Conservation (phyloP, 1,140 invertebrate genomes). For the Orchestia grillus region DNA sequence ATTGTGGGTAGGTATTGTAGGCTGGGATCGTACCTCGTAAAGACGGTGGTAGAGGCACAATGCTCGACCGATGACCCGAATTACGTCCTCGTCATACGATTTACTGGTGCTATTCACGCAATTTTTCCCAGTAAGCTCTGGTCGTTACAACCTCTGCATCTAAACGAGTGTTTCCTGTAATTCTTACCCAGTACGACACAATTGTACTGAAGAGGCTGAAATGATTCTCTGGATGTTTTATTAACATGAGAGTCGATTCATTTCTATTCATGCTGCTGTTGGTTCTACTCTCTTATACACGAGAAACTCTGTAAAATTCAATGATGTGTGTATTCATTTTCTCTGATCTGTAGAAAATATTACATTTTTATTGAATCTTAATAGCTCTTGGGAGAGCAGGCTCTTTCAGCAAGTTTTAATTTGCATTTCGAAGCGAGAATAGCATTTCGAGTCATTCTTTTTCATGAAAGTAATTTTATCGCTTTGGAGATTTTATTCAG, state of each 20-base stretch:
- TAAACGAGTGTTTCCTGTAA: background rate
- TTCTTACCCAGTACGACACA: background rate
- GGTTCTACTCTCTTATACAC: background rate
- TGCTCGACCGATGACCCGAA: constrained; percentile 46
- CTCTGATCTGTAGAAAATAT: background rate
- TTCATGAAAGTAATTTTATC: background rate
- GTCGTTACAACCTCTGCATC: background rate
- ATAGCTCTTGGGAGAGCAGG: background rate
- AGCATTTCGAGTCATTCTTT: background rate
- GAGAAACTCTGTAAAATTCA: background rate
- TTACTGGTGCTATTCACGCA: constrained; percentile 14
- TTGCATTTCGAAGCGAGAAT: background rate
- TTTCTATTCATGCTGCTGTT: background rate
- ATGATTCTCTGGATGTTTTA: background rate
- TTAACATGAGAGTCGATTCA: background rate
- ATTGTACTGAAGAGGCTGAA: background rate
- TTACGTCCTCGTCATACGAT: constrained; percentile 8
- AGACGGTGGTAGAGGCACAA: constrained; percentile 13
- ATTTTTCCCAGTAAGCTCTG: background rate
- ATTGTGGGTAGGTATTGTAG: constrained; percentile 3
- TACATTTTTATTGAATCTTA: background rate
- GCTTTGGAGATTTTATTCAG: background rate
- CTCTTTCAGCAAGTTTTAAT: background rate
- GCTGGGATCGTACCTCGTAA: constrained; percentile 23
- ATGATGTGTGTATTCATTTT: background rate